Conservation (phyloP, 2,113 vertebrate species). For the Turdus rufiventris region DNA sequence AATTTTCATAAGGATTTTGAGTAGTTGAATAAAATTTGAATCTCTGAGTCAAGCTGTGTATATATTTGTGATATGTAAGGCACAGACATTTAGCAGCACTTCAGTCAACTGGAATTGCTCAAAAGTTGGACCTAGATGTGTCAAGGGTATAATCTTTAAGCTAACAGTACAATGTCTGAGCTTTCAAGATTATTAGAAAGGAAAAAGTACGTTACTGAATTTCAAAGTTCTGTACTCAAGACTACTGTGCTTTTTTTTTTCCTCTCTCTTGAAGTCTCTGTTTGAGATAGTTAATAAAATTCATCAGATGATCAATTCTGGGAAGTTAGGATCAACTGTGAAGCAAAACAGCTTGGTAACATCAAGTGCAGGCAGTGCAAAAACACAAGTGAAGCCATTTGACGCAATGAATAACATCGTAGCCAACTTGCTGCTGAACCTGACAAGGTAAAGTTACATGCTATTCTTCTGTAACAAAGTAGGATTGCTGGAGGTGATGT, state of each 20-base stretch:
- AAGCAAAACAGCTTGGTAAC: conserved; percentile 81
- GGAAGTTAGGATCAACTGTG: conserved; percentile 74
- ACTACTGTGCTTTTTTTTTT: not conserved
- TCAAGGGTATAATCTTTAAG: not conserved
- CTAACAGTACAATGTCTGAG: not conserved
- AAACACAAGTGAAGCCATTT: conserved; percentile 83
- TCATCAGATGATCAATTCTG: conserved; percentile 75
- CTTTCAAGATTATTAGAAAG: not conserved
- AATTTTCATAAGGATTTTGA: not conserved
- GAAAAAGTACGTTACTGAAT: not conserved
- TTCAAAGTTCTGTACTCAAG: not conserved
- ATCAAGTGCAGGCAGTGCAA: conserved; percentile 72
- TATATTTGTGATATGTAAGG: not conserved
- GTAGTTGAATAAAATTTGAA: not conserved
- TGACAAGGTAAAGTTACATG: conserved; percentile 84
- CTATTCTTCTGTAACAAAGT: not conserved
- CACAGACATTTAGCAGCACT: not conserved
- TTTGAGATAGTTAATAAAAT: conserved; percentile 94
- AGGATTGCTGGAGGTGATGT: not conserved
- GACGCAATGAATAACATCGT: conserved; percentile 97
- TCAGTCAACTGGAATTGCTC: not conserved
- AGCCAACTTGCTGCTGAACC: conserved; percentile 89
- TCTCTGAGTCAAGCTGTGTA: not conserved
- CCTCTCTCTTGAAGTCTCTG: conserved; percentile 78
- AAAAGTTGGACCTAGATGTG: not conserved